Evolutionary conservation across 2,888 invertebrate genomes (phyloP).

Genomic region (Andrena haemorrhoa): DNA sequence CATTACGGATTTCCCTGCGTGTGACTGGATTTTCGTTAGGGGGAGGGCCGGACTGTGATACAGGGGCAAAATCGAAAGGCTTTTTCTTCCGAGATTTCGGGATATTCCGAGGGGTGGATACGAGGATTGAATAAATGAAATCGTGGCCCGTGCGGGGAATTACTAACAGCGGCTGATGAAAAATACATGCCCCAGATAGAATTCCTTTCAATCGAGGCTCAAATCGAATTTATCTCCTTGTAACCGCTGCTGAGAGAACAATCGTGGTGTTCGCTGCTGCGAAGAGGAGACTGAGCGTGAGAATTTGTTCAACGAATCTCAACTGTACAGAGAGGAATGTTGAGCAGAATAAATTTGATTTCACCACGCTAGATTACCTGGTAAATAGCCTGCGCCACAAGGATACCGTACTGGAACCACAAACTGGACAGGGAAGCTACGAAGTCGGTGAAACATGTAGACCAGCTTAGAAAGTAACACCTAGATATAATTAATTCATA

Average conservation of each 20-base stretch:
- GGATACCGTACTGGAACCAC: too few species aligned
- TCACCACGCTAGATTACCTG: too few species aligned
- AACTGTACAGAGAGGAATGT: too few species aligned
- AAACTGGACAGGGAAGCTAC: too few species aligned
- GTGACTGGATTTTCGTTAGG: slow-evolving; percentile 29
- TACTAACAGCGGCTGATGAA: slow-evolving; percentile 37
- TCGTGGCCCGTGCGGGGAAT: slow-evolving; percentile 33
- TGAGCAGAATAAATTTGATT: too few species aligned
- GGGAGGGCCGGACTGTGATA: slow-evolving; percentile 15
- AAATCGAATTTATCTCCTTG: slow-evolving; percentile 14
- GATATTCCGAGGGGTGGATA: not conserved
- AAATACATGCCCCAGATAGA: slow-evolving; percentile 13
- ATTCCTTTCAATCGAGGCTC: not conserved
- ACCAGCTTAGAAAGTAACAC: too few species aligned
- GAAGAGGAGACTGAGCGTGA: too few species aligned
- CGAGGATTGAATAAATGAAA: slow-evolving; percentile 26
- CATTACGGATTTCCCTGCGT: slow-evolving; percentile 51
- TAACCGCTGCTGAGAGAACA: not conserved
- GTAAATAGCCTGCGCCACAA: too few species aligned
- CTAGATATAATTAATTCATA: too few species aligned
- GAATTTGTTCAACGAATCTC: too few species aligned
- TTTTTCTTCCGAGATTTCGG: slow-evolving; percentile 13
- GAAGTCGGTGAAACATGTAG: too few species aligned
- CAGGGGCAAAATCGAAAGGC: slow-evolving; percentile 16
- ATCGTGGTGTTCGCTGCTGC: not conserved